A percentile compares a stretch with the other conserved stretches of the same genome.
phyloP scores from a whole-genome alignment of 1,140 invertebrate genomes.

The Tenebrio molitor region DNA sequence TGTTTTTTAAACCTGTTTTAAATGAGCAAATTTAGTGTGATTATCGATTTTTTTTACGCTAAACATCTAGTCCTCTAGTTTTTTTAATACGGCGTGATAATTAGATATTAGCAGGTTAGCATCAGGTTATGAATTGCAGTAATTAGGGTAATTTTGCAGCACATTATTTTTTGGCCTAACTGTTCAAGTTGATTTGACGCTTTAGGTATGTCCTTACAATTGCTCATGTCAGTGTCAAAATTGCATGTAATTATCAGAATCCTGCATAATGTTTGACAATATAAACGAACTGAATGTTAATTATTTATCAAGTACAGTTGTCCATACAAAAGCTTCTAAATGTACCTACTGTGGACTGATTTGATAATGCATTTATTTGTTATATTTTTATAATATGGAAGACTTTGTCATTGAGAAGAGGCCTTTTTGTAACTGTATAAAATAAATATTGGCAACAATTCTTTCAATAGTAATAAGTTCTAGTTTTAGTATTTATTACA shows the following conservation, averaged over 20 bases:
- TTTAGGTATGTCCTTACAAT: slow-evolving; percentile 1
- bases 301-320: not conserved
- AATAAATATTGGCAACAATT: slow-evolving; percentile 33
- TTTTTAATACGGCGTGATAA: slow-evolving; percentile 6
- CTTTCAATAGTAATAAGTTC: slow-evolving; percentile 20
- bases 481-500: slow-evolving; percentile 47
- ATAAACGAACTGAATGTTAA: slow-evolving; percentile 20
- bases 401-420: slow-evolving; percentile 41
- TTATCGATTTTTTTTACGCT: slow-evolving; percentile 6
- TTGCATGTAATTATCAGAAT: slow-evolving; percentile 11
- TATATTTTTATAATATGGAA: slow-evolving; percentile 44
- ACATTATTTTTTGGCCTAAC: slow-evolving; percentile 16
- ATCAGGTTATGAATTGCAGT: slow-evolving; percentile 21
- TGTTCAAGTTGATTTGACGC: slow-evolving; percentile 14
- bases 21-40: not conserved
- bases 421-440: slow-evolving; percentile 39
- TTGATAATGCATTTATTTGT: slow-evolving; percentile 48
- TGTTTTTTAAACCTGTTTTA: not conserved
- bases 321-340: slow-evolving; percentile 9
- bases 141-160: slow-evolving; percentile 18
- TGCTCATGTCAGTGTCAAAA: slow-evolving; percentile 26
- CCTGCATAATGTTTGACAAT: slow-evolving; percentile 7
- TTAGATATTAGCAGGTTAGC: slow-evolving; percentile 18
- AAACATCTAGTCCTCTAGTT: slow-evolving; percentile 40
- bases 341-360: slow-evolving; percentile 22